These are phyloP conservation scores for Pseudomyrmex flavicornis DNA, from an alignment of 1,140 invertebrate genomes.

Conservation along the genomic window DNA sequence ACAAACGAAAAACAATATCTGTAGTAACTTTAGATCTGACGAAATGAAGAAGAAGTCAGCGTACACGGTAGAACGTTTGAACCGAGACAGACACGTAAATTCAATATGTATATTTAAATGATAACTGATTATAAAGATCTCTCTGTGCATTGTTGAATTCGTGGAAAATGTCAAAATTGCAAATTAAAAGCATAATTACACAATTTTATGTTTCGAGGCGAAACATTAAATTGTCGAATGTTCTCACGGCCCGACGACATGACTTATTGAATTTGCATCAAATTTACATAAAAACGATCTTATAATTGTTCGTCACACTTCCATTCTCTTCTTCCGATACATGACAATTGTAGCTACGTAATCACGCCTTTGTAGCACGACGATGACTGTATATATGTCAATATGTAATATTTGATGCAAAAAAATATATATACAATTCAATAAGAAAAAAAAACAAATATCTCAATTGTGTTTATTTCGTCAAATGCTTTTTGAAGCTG, in stretches of 20 bases:
- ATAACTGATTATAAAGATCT: constrained; percentile 1
- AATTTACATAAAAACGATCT: constrained; percentile 55
- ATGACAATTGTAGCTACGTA: constrained; percentile 70
- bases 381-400: constrained; percentile 84
- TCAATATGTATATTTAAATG: neutral
- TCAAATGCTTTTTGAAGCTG: neutral
- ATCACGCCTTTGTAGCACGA: constrained; percentile 77
- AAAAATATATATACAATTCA: constrained; percentile 63
- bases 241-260: constrained; percentile 7
- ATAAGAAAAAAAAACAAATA: constrained; percentile 8
- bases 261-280: constrained; percentile 29
- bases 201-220: neutral
- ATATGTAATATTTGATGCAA: constrained; percentile 81
- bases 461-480: neutral
- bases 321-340: constrained; percentile 38
- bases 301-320: constrained; percentile 55
- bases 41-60: too few species aligned
- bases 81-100: too few species aligned
- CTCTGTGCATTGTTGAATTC: neutral
- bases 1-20: too few species aligned
- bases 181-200: too few species aligned
- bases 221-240: constrained; percentile 19
- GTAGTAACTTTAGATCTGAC: too few species aligned
- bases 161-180: neutral
- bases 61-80: too few species aligned